Base-by-base conservation (phyloP, 2,113 vertebrate genomes). In the Phycodurus eques region DNA sequence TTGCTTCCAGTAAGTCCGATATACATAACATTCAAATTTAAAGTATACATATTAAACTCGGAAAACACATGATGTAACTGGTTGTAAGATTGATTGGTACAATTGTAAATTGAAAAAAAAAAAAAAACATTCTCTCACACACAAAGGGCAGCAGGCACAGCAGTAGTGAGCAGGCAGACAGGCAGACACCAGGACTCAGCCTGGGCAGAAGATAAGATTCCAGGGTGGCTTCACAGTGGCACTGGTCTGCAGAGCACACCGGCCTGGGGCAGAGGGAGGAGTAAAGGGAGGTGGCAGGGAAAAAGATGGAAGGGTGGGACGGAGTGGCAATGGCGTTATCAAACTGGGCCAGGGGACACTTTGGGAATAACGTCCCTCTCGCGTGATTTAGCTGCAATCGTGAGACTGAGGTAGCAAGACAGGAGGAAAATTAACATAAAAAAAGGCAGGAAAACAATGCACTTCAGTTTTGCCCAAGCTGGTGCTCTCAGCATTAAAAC, bases 191-290 rank as follows among this genome's bases (percentile, higher is more conserved):
- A 86, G 82, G 78, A 83, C 78, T 83, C 77, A 83, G 90, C 80
- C 91, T 92, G 92, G 86, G 78, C 75, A 81, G 87, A 77, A 92
- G 92, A 93, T 93, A 93, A 92, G 90, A 92, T 92, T 93, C 92
- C 91, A 91, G 90, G 87, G 91, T 92, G 92, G 91, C 86, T 91
- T 87, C 86, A 84, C 86, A 75, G 76, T 84, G 82, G 89, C 84
- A 81, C 65, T 74, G 85, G 90, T 91, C 88, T 79, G 71, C 81
- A 87, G 87, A 88, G 87, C 86, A 85, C 87, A 82, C 79, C 77
- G 75, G 80, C 83, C 80, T 57, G 61, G 79, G 87, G 88, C 71
- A 81, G 79, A 84, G 78, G 86, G 82, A 82, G 80, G 78, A 75
- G 70, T 67, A 67, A 83, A 75, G 74, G 63, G 77, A 81, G 72